A percentile compares a stretch with the other conserved stretches of the same genome.
Evolutionary conservation across 2,113 vertebrate genomes (phyloP).

Genomic region (Polypterus senegalus): DNA sequence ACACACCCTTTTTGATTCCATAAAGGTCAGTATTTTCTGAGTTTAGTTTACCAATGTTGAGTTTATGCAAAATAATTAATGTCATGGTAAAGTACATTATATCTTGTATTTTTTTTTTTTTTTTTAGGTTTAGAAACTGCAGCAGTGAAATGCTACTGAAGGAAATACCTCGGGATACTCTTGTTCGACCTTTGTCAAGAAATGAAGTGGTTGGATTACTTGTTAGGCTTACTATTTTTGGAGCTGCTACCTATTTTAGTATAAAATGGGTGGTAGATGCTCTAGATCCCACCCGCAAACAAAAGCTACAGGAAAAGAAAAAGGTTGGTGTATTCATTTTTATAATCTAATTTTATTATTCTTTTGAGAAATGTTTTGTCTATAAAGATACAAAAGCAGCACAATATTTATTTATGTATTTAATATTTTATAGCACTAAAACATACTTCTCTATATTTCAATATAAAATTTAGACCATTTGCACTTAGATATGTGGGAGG

Average conservation of each 20-base stretch:
- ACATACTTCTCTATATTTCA: no score
- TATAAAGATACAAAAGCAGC: neutral
- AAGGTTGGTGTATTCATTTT: slow-evolving; percentile 26
- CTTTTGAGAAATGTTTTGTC: neutral
- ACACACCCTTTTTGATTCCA: no score
- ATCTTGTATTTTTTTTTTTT: neutral
- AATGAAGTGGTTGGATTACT: slow-evolving; percentile 51
- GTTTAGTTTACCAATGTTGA: no score
- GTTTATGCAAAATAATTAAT: no score
- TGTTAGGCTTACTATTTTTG: slow-evolving; percentile 52
- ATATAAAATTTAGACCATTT: no score
- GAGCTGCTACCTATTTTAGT: slow-evolving; percentile 55
- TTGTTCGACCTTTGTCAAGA: slow-evolving; percentile 47
- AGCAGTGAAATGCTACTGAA: slow-evolving; percentile 36
- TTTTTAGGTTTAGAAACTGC: neutral
- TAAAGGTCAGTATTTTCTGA: no score
- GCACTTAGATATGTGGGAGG: no score
- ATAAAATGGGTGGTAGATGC: slow-evolving; percentile 62
- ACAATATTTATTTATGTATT: no score
- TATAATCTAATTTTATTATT: neutral
- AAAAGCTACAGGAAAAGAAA: slow-evolving; percentile 58
- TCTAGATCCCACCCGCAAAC: slow-evolving; percentile 54
- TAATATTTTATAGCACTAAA: neutral
- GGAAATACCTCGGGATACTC: slow-evolving; percentile 47
- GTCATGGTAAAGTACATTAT: neutral